Conservation (phyloP, 2,113 vertebrate genomes). For the Brienomyrus brachyistius region DNA sequence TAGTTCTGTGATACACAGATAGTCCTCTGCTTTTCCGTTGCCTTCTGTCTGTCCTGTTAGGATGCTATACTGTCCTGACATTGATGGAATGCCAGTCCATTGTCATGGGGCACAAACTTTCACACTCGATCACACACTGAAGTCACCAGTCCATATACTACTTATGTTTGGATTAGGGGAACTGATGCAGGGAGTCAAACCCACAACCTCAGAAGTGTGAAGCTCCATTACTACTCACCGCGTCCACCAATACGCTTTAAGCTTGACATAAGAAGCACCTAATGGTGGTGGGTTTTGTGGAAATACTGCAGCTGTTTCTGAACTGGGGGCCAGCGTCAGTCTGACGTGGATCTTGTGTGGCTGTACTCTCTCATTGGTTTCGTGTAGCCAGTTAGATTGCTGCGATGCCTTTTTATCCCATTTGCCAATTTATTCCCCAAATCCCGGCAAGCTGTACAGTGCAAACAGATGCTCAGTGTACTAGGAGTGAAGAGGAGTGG, state of each 20-base stretch:
- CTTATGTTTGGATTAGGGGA: not conserved
- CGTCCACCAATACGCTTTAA: not conserved
- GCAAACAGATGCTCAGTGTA: conserved; percentile 8
- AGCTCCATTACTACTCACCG: not conserved
- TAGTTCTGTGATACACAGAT: not conserved
- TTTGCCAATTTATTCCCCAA: not conserved
- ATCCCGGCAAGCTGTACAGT: not conserved
- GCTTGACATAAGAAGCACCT: not conserved
- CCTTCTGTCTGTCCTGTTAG: not conserved
- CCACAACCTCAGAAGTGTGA: not conserved
- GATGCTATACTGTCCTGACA: not conserved
- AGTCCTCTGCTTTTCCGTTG: not conserved
- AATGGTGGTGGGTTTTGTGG: not conserved
- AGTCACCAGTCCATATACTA: not conserved
- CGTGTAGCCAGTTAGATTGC: not conserved
- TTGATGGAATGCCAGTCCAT: not conserved
- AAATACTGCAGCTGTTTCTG: not conserved
- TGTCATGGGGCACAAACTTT: not conserved
- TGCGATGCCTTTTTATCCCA: not conserved
- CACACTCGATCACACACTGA: not conserved
- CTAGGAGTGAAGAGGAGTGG: not conserved
- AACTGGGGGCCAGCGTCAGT: not conserved
- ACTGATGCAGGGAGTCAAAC: not conserved
- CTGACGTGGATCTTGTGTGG: not conserved
- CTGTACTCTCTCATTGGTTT: not conserved